Conservation (phyloP, 92 coral and sea anemone genomes). For the Nematostella vectensis region DNA sequence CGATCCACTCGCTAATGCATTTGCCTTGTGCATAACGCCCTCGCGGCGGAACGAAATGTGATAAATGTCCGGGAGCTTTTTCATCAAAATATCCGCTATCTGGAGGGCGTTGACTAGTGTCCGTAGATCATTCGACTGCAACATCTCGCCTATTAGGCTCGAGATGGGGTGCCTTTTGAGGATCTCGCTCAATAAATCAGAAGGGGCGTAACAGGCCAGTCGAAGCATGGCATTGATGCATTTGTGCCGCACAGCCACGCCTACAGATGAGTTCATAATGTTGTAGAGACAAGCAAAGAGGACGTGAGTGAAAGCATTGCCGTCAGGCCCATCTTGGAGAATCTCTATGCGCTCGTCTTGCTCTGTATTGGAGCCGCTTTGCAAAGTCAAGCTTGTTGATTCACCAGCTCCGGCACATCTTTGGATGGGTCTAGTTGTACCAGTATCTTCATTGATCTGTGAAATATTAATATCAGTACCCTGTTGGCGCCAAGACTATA, state of each 20-base stretch:
- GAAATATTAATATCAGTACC: too few relatives aligned
- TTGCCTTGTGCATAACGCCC: conserved; percentile 96
- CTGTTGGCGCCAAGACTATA: too few relatives aligned
- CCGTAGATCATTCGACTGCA: conserved; percentile 81
- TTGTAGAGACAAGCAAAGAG: conserved; percentile 87
- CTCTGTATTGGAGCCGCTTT: conserved; percentile 40
- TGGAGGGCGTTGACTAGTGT: conserved; percentile 93
- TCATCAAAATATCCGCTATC: conserved; percentile 97
- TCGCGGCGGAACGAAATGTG: conserved; percentile 96
- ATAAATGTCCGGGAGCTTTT: conserved; percentile 85
- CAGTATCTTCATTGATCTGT: conserved; percentile 97
- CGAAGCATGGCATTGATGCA: conserved; percentile 89
- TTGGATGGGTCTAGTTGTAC: conserved; percentile 93
- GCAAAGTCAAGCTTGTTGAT: conserved; percentile 41
- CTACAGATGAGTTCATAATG: conserved; percentile 94
- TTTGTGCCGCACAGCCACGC: conserved; percentile 87
- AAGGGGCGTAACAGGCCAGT: conserved; percentile 88
- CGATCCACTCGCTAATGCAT: conserved; percentile 71
- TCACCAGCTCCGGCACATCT: conserved; percentile 78
- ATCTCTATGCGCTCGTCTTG: conserved; percentile 81
- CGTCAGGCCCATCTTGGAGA: conserved; percentile 66
- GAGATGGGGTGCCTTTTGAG: conserved; percentile 87
- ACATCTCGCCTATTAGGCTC: conserved; percentile 94
- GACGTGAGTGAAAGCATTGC: conserved; percentile 61
- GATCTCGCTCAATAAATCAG: conserved; percentile 73